Evolutionary conservation across 2,888 invertebrate species (phyloP).

Genomic region (Drosophila leonis): DNA sequence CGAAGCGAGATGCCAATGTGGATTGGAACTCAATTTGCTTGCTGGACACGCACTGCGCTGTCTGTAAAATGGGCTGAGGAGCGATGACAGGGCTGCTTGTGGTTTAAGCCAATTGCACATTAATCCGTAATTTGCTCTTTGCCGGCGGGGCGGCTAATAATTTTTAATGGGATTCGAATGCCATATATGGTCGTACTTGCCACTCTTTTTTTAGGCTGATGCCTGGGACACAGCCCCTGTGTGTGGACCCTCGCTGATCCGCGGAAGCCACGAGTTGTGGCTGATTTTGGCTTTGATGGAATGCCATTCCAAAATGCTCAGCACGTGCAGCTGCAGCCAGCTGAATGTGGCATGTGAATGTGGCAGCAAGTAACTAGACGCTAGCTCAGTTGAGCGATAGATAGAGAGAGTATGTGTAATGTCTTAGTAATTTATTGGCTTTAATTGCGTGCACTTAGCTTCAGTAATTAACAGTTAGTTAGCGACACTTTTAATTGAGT

Average conservation of each 20-base stretch:
- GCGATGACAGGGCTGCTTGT: constrained; percentile 18
- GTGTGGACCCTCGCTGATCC: constrained; percentile 18
- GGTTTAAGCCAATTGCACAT: constrained; percentile 62
- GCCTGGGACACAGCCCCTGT: constrained; percentile 14
- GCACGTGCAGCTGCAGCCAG: constrained; percentile 65
- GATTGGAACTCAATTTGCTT: constrained; percentile 40
- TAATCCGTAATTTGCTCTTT: constrained; percentile 77
- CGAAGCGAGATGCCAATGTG: constrained; percentile 22
- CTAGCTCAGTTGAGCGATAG: neutral
- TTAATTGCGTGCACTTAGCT: constrained; percentile 52
- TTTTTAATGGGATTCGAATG: constrained; percentile 73
- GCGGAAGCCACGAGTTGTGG: constrained; percentile 8
- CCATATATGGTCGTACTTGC: constrained; percentile 74
- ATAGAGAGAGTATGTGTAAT: constrained; percentile 24
- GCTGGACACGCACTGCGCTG: constrained; percentile 57
- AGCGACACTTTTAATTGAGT: constrained; percentile 75
- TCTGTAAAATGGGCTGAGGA: constrained; percentile 20
- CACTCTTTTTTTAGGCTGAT: constrained; percentile 62
- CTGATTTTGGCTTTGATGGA: constrained; percentile 60
- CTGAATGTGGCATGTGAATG: constrained; percentile 12
- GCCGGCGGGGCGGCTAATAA: constrained; percentile 66
- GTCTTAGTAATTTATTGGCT: constrained; percentile 71
- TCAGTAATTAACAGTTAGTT: constrained; percentile 69
- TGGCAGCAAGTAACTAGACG: neutral
- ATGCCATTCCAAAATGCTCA: constrained; percentile 65